Evolutionary conservation across 2,113 vertebrate genomes (phyloP), one percentile per base, ranked within the genome.

Genomic region (Atherinomorus stipes): DNA sequence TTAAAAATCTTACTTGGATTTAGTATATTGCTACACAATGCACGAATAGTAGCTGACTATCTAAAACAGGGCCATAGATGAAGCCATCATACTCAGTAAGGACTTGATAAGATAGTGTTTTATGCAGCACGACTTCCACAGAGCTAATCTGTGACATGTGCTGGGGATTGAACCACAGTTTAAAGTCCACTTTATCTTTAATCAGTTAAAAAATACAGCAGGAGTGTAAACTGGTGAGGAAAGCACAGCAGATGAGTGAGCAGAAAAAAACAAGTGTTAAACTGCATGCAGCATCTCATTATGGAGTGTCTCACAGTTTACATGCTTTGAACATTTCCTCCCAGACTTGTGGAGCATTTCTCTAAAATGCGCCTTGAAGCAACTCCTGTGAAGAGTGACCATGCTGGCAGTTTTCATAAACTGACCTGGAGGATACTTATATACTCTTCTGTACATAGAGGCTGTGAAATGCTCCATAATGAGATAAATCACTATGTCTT

Each of bases 51-150:
- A 34, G 31, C 9, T 34, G 4, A 34, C 4, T 34, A 34, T 34
- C 31, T 34, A 34, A 34, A 34, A 34, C 31, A 7, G 1, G 5
- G 31, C 3, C 31, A 34, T 34, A 34, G 31, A 4, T 34, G 31
- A 34, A 34, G 7, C 31, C 31, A 34, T 34, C 31, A 6, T 34
- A 34, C 8, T 34, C 9, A 45, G 40, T 59, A 7, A 80, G 74
- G 78, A 77, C 79, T 83, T 80, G 67, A 54, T 79, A 85, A 80
- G 12, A 62, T 67, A 53, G 67, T 38, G 4, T 54, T 49, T 47
- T 58, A 44, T 71, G 65, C 37, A 16, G 8, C 13, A 25, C 37
- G 50, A 38, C 44, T 16, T 50, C 13, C 21, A 26, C 4, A 38
- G 11, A 31, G 42, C 18, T 9, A 9, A n/a, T 50, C 22, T 34